phyloP scores from a whole-genome alignment of 2,888 invertebrate genomes.

The Drosophila leonis region DNA sequence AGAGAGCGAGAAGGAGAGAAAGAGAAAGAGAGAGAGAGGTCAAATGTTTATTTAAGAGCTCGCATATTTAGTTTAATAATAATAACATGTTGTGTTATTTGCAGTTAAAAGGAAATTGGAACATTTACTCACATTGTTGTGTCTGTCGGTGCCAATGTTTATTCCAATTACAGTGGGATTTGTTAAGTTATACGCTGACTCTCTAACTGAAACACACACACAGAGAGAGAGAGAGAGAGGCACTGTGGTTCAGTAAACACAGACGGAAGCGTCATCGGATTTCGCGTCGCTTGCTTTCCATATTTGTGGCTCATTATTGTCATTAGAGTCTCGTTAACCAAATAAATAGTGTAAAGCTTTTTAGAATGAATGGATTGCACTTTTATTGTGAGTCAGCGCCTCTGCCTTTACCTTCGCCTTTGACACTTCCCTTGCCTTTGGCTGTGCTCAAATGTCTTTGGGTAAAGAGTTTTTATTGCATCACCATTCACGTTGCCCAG shows the following conservation, averaged over 20 bases:
- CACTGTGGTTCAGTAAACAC: neutral
- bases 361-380: constrained; percentile 9
- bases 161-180: neutral
- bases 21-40: no score
- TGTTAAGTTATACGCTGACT: neutral
- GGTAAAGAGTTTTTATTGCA: neutral
- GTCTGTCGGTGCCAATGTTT: neutral
- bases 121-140: neutral
- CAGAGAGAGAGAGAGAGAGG: no score
- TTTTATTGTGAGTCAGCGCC: constrained; percentile 26
- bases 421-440: neutral
- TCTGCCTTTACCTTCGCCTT: neutral
- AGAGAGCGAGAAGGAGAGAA: no score
- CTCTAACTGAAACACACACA: neutral
- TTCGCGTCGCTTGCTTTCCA: constrained; percentile 2
- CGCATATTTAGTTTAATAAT: neutral
- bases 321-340: constrained; percentile 20
- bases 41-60: neutral
- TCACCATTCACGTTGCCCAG: neutral
- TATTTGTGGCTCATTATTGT: constrained; percentile 10
- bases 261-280: neutral
- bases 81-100: neutral
- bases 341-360: constrained; percentile 20
- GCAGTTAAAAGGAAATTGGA: neutral
- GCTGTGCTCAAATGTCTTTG: no score